Evolutionary conservation across 1,140 invertebrate species (phyloP), one percentile per base, ranked within the genome.

Genomic region (Metopolophium dirhodum): DNA sequence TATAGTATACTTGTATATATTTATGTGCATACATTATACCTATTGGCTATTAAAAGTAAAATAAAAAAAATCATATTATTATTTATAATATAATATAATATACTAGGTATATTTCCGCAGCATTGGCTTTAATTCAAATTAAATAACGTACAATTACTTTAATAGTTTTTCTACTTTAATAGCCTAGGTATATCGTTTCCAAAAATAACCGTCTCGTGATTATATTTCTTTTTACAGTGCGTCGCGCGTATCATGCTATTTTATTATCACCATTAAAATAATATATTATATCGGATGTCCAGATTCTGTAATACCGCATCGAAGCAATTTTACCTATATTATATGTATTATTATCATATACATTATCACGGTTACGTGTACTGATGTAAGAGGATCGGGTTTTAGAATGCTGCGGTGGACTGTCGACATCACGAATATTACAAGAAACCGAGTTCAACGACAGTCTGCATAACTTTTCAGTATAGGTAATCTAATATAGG

Each of bases 391-490:
- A 35, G 11, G 7, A 51, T 87, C 86, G 26, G 47, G 86, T 87
- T 87, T 87, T 49, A 20, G n/a, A n/a, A 49, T 87, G 83, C n/a
- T 41, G 45, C 45, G 45, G 47, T 20, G 45, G 26, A 87, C 41
- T 18, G 23, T 45, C 23, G 23, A 26, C 41, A 45, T 85, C 23
- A 41, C 45, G 45, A 51, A 49, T 49, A 87, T 47, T n/a, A 87
- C 26, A 37, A 87, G 45, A 51, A 41, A 49, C 37, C 7, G 86
- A 87, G 86, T 87, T 49, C 86, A 49, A 87, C 86, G 86, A 87
- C 45, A 86, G 41, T 86, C 85, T 86, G 14, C 37, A 85, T 85
- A 26, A 45, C 9, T 86, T 26, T 86, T 30, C 41, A 86, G 41
- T 41, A 85, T 51, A 51, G 49, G n/a, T 26, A 61, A 83, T 86